phyloP scores from a whole-genome alignment of 2,113 vertebrate genomes.

The Narcine bancroftii region DNA sequence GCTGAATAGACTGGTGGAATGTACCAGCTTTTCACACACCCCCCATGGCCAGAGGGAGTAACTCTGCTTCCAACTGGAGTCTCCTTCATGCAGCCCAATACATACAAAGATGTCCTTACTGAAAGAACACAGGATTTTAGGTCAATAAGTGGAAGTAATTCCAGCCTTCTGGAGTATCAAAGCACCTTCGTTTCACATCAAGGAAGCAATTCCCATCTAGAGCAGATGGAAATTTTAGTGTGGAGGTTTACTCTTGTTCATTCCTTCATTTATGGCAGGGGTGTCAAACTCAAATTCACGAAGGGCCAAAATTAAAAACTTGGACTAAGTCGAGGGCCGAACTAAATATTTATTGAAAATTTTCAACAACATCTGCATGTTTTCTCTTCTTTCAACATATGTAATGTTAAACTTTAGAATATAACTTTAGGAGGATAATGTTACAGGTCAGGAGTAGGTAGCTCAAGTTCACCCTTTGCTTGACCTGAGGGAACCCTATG shows the following conservation, averaged over 20 bases:
- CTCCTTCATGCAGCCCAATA: conserved; percentile 85
- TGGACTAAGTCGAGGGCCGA: no score
- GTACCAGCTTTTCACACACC: conserved; percentile 78
- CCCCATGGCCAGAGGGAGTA: conserved; percentile 85
- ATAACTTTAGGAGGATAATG: no score
- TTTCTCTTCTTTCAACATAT: no score
- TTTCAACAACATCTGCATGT: no score
- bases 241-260: background rate
- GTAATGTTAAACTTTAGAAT: no score
- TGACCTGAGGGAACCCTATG: no score
- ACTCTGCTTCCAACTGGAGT: conserved; percentile 74
- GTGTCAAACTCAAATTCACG: no score
- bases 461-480: no score
- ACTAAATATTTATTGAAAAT: no score
- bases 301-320: no score
- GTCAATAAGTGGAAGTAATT: background rate
- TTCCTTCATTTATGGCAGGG: background rate
- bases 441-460: no score
- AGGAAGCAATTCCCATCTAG: background rate
- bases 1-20: conserved; percentile 60
- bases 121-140: conserved; percentile 39
- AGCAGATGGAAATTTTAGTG: background rate
- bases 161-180: background rate
- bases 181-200: background rate
- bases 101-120: conserved; percentile 82